Percentiles rank a stretch among this genome's conserved stretches.
phyloP scores from a whole-genome alignment of 2,888 invertebrate genomes.

The Cheiracanthium punctorium region DNA sequence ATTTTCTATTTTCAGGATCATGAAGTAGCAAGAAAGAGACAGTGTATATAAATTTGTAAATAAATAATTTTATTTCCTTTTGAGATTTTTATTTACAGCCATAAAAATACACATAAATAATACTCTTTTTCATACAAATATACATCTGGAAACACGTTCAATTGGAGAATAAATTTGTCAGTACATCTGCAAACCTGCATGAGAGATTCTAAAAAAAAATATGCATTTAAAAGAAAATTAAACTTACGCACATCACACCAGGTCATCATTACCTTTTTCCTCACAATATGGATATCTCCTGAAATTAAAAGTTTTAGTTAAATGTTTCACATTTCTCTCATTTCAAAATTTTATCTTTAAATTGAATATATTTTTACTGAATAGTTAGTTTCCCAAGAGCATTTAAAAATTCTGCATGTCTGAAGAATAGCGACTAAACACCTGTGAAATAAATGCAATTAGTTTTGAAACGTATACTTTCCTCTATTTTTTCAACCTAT shows the following conservation, averaged over 20 bases:
- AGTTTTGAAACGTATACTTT: no score
- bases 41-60: background rate
- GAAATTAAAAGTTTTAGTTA: background rate
- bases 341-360: no score
- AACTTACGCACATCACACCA: background rate
- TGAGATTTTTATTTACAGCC: background rate
- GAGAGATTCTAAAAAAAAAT: background rate
- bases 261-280: background rate
- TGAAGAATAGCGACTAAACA: no score
- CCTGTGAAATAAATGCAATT: no score
- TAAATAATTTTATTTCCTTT: background rate
- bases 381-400: no score
- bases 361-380: no score
- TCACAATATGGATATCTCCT: background rate
- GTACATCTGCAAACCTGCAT: no score
- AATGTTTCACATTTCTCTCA: no score
- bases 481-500: no score
- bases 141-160: background rate
- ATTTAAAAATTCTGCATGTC: no score
- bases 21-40: constrained; percentile 53
- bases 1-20: constrained; percentile 68
- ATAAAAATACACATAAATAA: background rate
- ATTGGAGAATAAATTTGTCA: no score
- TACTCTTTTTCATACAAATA: constrained; percentile 32
- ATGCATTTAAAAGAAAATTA: constrained; percentile 8